Evolutionary conservation across 2,797 vertebrate species (phyloP), one percentile per base, ranked within the genome.

Genomic region (Erpetoichthys calabaricus): DNA sequence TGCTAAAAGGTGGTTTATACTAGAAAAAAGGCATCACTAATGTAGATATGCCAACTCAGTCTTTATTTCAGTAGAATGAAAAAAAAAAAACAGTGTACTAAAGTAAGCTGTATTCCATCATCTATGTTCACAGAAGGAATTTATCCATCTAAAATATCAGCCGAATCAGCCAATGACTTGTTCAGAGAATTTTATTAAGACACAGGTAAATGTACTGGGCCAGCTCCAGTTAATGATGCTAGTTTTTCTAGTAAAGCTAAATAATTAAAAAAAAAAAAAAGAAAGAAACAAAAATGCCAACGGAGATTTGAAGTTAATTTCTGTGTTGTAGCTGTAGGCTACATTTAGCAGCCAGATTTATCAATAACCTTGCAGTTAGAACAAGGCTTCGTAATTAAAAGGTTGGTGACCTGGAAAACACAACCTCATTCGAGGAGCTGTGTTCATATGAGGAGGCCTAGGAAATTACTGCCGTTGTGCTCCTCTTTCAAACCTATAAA

Each of bases 331-430:
- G 57, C 60, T 60, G 55, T 52, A 62, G 58, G 60, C 60, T 57
- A 57, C 65, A 61, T 62, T 60, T 56, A 62, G 61, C 62, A 62
- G 41, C 10, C 43, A 60, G 76, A 76, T 80, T 80, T 84, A 85
- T 86, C 85, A 76, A 88, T 88, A 86, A 81, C 83, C 81, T 83
- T 84, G 72, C 78, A 78, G 80, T 83, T 85, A 79, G 81, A 86
- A 83, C 82, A 86, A 85, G 83, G 80, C 49, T 75, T 76, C 82
- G 82, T 86, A 88, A 90, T 89, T 89, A 90, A 88, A 89, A 87
- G 84, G 82, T 86, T 82, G 81, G 73, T 81, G 87, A 87, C 88
- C 86, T 85, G 84, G 86, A 88, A 89, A 88, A 79, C 70, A 59
- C 70, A 76, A 71, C 81, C 83, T 83, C 75, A 76, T 80, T 86